Base-by-base conservation (phyloP, 1,140 invertebrate genomes). In the Temnothorax longispinosus region DNA sequence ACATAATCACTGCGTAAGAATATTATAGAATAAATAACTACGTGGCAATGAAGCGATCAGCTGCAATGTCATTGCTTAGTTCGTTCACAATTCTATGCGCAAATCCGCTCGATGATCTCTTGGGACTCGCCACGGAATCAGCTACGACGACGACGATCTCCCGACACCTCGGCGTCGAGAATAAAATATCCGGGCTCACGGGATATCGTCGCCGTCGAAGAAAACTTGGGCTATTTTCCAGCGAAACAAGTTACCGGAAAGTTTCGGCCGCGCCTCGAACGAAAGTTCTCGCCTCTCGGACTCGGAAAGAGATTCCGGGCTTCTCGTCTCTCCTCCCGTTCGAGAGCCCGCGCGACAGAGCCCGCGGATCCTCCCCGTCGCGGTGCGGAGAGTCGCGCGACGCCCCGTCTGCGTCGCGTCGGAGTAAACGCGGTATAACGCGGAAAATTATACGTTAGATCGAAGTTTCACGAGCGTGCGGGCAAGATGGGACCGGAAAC, bases 151-250 rank as follows among this genome's bases (percentile, higher is more conserved):
- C 80, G 62, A 86, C 78, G 64, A 80, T 85, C 85, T 84, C 69
- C 84, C 82, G 89, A 89, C 89, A 90, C 91, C 89, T 91, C 88
- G 87, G 85, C 91, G 87, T 91, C 89, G 89, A n/a, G 56, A 84
- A 85, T 82, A 87, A 80, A 87, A 64, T 72, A 84, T 82, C 67
- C 64, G 47, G 56, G 65, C 85, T 72, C 85, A 71, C 67, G 77
- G 76, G 77, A 81, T 80, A 81, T 87, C 77, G 76, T 69, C 85
- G 64, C 65, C 69, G 76, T 18, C 56, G 80, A 76, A 76, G 80
- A 87, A 87, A 85, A 82, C 81, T 87, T 75, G 69, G 64, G 78
- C 82, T 84, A 84, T 87, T 87, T 87, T 87, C 80, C 58, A 85
- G 62, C 71, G 80, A 87, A 85, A 85, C 80, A 76, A 87, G 86